Evolutionary conservation across 2,888 invertebrate genomes (phyloP).

Genomic region (Drosophila mercatorum): DNA sequence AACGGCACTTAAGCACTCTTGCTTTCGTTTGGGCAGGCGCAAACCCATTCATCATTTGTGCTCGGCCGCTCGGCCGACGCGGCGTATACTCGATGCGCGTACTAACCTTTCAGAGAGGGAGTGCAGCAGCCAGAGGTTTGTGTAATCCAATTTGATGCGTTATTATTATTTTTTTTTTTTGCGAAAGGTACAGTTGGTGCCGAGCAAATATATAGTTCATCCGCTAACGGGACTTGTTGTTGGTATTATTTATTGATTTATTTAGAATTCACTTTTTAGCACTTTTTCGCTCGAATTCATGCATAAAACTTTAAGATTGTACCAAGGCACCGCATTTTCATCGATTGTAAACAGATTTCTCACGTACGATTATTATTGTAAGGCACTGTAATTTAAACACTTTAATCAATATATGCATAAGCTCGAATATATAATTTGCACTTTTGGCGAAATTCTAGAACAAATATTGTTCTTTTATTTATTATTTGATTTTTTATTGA

Average conservation of each 20-base stretch:
- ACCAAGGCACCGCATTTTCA: conserved; percentile 68
- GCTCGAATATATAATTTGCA: conserved; percentile 16
- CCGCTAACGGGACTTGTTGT: conserved; percentile 11
- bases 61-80: neutral
- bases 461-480: conserved; percentile 37
- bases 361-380: conserved; percentile 25
- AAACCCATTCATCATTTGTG: conserved; percentile 38
- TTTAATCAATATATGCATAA: conserved; percentile 23
- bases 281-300: conserved; percentile 39
- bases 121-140: conserved; percentile 68
- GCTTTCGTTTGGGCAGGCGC: conserved; percentile 53
- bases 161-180: conserved; percentile 9
- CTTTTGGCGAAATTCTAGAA: conserved; percentile 56
- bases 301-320: conserved; percentile 56
- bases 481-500: neutral
- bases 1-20: conserved; percentile 56
- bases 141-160: conserved; percentile 76
- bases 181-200: conserved; percentile 38
- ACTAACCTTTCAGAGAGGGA: conserved; percentile 77
- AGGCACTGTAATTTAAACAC: conserved; percentile 64
- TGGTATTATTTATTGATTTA: conserved; percentile 2
- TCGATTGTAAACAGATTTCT: conserved; percentile 26
- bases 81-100: conserved; percentile 37
- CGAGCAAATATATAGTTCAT: conserved; percentile 26
- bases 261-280: conserved; percentile 18